Evolutionary conservation across 1,140 invertebrate species (phyloP).

Genomic region (Batillaria attramentaria): DNA sequence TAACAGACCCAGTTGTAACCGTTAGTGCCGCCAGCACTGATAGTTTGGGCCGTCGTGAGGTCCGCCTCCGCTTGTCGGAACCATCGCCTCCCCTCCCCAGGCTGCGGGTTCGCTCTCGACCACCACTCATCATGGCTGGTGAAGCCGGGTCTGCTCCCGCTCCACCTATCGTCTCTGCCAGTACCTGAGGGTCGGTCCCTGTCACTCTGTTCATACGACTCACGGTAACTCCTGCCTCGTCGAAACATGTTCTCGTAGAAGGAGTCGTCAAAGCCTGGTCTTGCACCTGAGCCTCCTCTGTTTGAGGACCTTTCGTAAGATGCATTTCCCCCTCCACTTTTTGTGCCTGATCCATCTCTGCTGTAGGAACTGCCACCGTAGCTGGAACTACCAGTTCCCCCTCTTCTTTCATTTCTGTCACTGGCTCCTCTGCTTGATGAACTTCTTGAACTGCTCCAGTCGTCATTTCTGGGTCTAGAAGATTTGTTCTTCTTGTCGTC

Average conservation of each 20-base stretch:
- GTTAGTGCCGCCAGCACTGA: background rate
- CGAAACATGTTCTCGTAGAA: conserved; percentile 24
- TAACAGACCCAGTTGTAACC: conserved; percentile 56
- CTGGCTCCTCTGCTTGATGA: too few species aligned
- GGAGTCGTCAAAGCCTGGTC: conserved; percentile 7
- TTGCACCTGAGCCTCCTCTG: conserved; percentile 54
- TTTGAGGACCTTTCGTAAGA: too few species aligned
- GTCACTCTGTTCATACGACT: background rate
- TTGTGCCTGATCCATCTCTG: too few species aligned
- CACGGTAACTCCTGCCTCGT: conserved; percentile 5
- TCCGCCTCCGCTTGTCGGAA: conserved; percentile 52
- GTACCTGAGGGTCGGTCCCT: background rate
- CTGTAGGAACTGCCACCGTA: background rate
- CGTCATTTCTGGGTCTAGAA: too few species aligned
- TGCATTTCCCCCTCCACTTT: too few species aligned
- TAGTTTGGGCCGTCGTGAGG: conserved; percentile 35
- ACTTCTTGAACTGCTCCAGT: too few species aligned
- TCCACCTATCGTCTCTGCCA: background rate
- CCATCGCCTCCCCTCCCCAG: conserved; percentile 47
- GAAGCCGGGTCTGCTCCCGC: background rate
- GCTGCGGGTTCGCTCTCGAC: conserved; percentile 25
- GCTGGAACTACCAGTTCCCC: background rate
- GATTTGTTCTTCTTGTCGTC: conserved; percentile 31
- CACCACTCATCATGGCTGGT: too few species aligned
- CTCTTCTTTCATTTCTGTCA: conserved; percentile 42